These are phyloP conservation scores for Drosophila arawakana DNA, from an alignment of 1,140 invertebrate genomes.

Conservation along the genomic window DNA sequence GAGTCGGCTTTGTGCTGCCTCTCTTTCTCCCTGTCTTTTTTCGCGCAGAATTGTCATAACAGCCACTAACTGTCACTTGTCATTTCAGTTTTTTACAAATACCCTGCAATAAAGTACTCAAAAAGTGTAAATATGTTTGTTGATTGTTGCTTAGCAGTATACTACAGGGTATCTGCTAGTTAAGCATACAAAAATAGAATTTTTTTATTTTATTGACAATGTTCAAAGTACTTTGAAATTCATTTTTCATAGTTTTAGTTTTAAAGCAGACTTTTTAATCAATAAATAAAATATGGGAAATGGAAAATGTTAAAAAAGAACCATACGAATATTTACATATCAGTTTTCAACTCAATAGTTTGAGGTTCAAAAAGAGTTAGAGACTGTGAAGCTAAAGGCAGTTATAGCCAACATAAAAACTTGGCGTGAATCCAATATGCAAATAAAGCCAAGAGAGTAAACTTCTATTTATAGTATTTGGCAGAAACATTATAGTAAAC, in stretches of 20 bases:
- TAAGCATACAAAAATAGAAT: not conserved
- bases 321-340: no score
- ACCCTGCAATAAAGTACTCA: not conserved
- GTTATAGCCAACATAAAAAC: not conserved
- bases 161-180: not conserved
- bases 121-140: no score
- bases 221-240: constrained; percentile 26
- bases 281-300: no score
- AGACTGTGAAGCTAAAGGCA: not conserved
- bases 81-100: not conserved
- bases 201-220: constrained; percentile 25
- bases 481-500: constrained; percentile 61
- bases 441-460: constrained; percentile 4
- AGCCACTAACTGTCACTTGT: not conserved
- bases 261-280: no score
- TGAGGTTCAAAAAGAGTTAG: not conserved
- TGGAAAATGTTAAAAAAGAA: no score
- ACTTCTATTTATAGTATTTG: not conserved
- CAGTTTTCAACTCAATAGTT: not conserved
- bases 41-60: constrained; percentile 32
- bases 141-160: not conserved
- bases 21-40: constrained; percentile 3
- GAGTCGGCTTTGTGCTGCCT: constrained; percentile 2
- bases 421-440: constrained; percentile 1
- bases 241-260: constrained; percentile 18